A percentile compares a stretch with the other conserved stretches of the same genome.
These are phyloP conservation scores for Megaceryle maxima DNA, from an alignment of 2,113 vertebrate genomes.

Conservation along the genomic window DNA sequence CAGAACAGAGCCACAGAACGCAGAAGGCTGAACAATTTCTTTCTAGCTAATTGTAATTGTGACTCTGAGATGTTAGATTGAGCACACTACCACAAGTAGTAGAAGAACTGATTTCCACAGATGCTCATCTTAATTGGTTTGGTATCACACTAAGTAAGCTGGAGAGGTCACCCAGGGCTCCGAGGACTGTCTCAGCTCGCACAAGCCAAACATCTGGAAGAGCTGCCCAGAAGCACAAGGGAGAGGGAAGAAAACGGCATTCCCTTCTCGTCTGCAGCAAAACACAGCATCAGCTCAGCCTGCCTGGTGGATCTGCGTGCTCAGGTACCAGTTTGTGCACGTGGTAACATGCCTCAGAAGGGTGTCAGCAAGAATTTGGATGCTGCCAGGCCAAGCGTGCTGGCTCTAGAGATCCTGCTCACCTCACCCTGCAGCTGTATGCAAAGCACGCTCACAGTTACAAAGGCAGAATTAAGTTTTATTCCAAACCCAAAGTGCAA, in stretches of 20 bases:
- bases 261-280: neutral
- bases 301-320: neutral
- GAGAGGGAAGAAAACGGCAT: neutral
- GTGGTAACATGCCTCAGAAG: neutral
- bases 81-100: neutral
- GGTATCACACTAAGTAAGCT: neutral
- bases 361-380: neutral
- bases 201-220: neutral
- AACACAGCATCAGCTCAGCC: neutral
- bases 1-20: neutral
- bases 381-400: neutral
- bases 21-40: neutral
- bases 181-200: accelerated
- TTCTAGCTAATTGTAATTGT: neutral
- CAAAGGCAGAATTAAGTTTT: constrained; percentile 15
- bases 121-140: neutral
- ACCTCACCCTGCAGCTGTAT: neutral
- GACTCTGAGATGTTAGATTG: neutral
- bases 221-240: neutral
- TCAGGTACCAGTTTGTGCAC: neutral
- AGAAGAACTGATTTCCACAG: neutral
- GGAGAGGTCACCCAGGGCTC: neutral
- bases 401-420: neutral
- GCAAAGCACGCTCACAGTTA: neutral
- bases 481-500: neutral